phyloP scores from a whole-genome alignment of 2,888 invertebrate genomes.

The Acrobasis repandana region DNA sequence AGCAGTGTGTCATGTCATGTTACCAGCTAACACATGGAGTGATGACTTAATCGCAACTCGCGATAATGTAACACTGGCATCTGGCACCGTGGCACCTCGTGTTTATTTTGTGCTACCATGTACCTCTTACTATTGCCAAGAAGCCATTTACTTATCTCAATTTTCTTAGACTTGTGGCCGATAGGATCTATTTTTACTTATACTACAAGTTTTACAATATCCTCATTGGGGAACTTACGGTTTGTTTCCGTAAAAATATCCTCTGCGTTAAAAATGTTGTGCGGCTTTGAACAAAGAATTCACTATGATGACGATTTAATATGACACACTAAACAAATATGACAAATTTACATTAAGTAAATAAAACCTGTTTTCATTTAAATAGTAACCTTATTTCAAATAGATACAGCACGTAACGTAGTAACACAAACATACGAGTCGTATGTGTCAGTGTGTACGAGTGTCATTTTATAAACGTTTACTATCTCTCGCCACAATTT shows the following conservation, averaged over 20 bases:
- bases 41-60: background rate
- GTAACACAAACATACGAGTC: background rate
- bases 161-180: no score
- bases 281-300: no score
- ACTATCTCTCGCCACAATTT: slow-evolving; percentile 13
- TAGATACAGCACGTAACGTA: background rate
- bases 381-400: background rate
- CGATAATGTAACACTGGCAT: background rate
- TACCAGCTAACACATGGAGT: background rate
- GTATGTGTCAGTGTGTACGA: background rate
- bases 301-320: no score
- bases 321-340: no score
- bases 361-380: background rate
- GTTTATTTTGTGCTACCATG: slow-evolving; percentile 5
- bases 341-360: background rate
- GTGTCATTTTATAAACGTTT: slow-evolving; percentile 16
- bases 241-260: no score
- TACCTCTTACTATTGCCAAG: background rate
- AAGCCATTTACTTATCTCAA: background rate
- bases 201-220: no score
- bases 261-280: no score
- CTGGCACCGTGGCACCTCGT: background rate
- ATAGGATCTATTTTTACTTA: no score
- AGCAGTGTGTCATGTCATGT: background rate
- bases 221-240: no score